A percentile compares a stretch with the other conserved stretches of the same genome.
Conservation (phyloP, 2,888 invertebrate genomes). For the Drosophila leonis region DNA sequence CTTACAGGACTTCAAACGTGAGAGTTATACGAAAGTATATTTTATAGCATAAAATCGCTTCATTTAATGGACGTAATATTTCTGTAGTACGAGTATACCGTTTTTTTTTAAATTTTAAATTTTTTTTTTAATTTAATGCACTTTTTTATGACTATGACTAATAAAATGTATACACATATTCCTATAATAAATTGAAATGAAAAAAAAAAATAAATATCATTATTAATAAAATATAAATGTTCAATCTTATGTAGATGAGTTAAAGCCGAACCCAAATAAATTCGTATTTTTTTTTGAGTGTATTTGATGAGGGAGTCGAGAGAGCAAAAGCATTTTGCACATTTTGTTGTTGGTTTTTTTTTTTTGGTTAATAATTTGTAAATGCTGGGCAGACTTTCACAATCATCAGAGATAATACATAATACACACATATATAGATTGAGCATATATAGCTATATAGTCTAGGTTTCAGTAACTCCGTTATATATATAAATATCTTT, state of each 20-base stretch:
- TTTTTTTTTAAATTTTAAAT: constrained; percentile 16
- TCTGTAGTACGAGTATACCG: constrained; percentile 48
- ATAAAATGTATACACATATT: constrained; percentile 85
- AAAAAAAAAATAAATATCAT: constrained; percentile 35
- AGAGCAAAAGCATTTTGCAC: constrained; percentile 58
- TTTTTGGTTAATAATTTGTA: constrained; percentile 42
- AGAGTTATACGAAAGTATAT: constrained; percentile 45
- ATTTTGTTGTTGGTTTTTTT: constrained; percentile 1
- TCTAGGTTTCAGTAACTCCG: constrained; percentile 36
- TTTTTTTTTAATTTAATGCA: constrained; percentile 67
- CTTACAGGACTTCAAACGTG: constrained; percentile 63
- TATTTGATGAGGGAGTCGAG: constrained; percentile 33
- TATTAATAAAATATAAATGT: constrained; percentile 41
- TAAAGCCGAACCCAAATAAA: constrained; percentile 42
- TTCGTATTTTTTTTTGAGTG: constrained; percentile 20
- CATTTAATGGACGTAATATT: constrained; percentile 70
- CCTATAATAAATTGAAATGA: constrained; percentile 81
- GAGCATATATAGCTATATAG: constrained; percentile 56
- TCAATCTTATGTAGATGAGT: constrained; percentile 44
- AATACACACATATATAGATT: constrained; percentile 35
- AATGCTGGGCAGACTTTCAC: constrained; percentile 69
- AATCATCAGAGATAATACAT: constrained; percentile 32
- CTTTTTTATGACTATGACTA: constrained; percentile 75
- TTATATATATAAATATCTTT: constrained; percentile 19
- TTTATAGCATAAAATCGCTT: constrained; percentile 53